These are phyloP conservation scores for Rhinoderma darwinii DNA, from an alignment of 2,113 vertebrate genomes.

Conservation along the genomic window DNA sequence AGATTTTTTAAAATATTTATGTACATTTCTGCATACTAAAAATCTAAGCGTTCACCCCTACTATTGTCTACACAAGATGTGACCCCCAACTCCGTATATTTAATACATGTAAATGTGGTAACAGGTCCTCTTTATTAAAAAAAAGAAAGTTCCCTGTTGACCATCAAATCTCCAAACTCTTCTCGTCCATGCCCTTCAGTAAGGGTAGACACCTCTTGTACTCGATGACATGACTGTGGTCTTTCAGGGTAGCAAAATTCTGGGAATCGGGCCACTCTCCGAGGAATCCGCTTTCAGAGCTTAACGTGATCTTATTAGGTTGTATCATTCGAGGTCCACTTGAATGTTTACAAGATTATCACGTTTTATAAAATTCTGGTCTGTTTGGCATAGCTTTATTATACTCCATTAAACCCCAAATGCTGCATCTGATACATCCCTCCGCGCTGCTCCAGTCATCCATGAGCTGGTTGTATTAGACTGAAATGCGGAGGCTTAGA, in stretches of 20 bases:
- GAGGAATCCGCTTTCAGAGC: background rate
- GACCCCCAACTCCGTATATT: too few relatives aligned
- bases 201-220: background rate
- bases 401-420: background rate
- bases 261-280: background rate
- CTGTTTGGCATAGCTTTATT: conserved; percentile 9
- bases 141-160: too few relatives aligned
- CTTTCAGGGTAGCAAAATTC: background rate
- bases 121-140: too few relatives aligned
- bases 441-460: background rate
- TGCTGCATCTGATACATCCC: background rate
- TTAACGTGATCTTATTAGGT: background rate
- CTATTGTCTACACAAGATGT: too few relatives aligned
- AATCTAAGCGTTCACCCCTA: too few relatives aligned
- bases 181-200: too few relatives aligned
- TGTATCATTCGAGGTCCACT: background rate
- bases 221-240: background rate
- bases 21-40: too few relatives aligned
- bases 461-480: background rate
- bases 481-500: background rate
- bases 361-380: conserved; percentile 11
- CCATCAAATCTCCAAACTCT: too few relatives aligned
- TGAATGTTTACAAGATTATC: background rate
- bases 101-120: too few relatives aligned
- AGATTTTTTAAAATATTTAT: too few relatives aligned